Base-by-base conservation (phyloP, 1,140 invertebrate genomes). In the Araneus ventricosus region DNA sequence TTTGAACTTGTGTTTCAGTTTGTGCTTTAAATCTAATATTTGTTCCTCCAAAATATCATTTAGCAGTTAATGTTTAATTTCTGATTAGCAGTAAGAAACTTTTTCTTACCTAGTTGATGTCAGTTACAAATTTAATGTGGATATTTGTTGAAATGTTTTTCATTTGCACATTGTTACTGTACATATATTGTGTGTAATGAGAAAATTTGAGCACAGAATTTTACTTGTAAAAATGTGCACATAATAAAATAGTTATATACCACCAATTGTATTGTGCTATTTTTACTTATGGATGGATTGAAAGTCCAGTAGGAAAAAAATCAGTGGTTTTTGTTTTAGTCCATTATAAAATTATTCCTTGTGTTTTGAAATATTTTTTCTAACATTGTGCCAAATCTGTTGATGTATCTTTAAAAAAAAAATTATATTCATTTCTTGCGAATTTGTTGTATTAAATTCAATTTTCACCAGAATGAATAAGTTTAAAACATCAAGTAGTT, bases 1-100 rank as follows among this genome's bases (percentile, higher is more conserved):
- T 84, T 22, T 80, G 6, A 80, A 80, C 39, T 80, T 45, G 10
- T 84, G 80, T 84, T 84, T 84, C 39, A 80, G 20, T n/a, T 84
- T 41, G n/a, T 84, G 24, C 45, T 45, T 84, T n/a, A 45, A 45
- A 20, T 17, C 6, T 80, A 14, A 80, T 39, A 41, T 80, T 41
- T 80, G 39, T 37, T 80, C 52, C 24, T 45, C n/a, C 45, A 45
- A 41, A 41, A 27, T 30, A 24, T 24, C 24, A 45, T 84, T 34
- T 75, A 37, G 6, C 6, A 22, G 4, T 75, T 37, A 17, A 30
- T 75, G 27, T 39, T 37, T 52, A 52, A 52, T 52, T 52, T 52
- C 45, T 52, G 14, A 52, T 52, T 14, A 17, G 45, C 45, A 52
- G 45, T 52, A 52, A 52, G 45, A 52, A 52, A 52, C 30, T 39